Conservation (phyloP, 2,888 invertebrate species). For the Latrodectus hesperus region DNA sequence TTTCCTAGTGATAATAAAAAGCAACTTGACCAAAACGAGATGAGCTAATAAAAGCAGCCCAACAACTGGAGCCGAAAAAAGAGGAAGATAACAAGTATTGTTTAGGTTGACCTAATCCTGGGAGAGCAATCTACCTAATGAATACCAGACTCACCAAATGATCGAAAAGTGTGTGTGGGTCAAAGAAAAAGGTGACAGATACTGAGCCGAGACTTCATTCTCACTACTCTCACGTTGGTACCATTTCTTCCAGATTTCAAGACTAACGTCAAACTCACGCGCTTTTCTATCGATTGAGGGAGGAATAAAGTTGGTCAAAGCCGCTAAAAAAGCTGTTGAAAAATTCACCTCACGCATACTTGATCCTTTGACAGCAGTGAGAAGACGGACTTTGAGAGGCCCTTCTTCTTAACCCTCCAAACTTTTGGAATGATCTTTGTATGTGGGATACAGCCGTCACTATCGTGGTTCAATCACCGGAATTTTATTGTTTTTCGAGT, state of each 20-base stretch:
- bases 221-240: constrained; percentile 50
- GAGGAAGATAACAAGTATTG: constrained; percentile 43
- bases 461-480: constrained; percentile 31
- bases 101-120: constrained; percentile 15
- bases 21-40: constrained; percentile 32
- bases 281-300: constrained; percentile 64
- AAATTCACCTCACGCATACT: constrained; percentile 65
- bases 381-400: constrained; percentile 35
- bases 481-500: constrained; percentile 61
- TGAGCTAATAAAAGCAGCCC: constrained; percentile 43
- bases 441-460: constrained; percentile 31
- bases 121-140: constrained; percentile 57
- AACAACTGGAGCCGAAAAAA: background rate
- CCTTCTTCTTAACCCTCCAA: constrained; percentile 40
- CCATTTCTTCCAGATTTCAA: constrained; percentile 66
- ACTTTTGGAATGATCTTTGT: constrained; percentile 57
- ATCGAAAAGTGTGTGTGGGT: background rate
- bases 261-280: constrained; percentile 63
- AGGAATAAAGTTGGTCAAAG: constrained; percentile 62
- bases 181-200: constrained; percentile 31
- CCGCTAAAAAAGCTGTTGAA: constrained; percentile 54
- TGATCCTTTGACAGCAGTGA: constrained; percentile 63
- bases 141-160: constrained; percentile 11
- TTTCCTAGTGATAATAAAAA: constrained; percentile 61
- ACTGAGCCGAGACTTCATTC: constrained; percentile 37